Evolutionary conservation across 1,140 invertebrate genomes (phyloP).

Genomic region (Zaprionus vittiger): DNA sequence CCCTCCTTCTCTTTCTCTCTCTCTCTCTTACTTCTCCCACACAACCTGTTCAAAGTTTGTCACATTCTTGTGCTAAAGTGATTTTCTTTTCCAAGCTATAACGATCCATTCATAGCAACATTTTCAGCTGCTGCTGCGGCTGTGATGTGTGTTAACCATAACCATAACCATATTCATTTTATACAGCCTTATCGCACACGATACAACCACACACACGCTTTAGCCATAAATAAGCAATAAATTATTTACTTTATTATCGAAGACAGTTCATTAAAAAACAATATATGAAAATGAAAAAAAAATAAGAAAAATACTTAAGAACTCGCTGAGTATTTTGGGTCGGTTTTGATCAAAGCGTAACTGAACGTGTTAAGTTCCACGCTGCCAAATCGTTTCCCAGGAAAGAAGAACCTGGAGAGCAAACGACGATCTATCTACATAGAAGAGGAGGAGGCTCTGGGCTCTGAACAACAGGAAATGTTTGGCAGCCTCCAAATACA

Average conservation of each 20-base stretch:
- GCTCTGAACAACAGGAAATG: constrained; percentile 64
- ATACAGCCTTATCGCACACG: constrained; percentile 34
- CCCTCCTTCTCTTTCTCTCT: not conserved
- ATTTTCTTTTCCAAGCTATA: constrained; percentile 25
- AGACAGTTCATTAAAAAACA: constrained; percentile 52
- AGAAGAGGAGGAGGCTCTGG: not conserved
- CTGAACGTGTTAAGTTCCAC: constrained; percentile 56
- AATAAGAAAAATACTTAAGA: constrained; percentile 5
- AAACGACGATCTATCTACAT: constrained; percentile 13
- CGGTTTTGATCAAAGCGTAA: constrained; percentile 64
- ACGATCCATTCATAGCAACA: constrained; percentile 59
- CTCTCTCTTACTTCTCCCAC: not conserved
- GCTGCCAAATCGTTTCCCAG: constrained; percentile 72
- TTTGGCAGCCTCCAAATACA: constrained; percentile 59
- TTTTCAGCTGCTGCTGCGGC: constrained; percentile 28
- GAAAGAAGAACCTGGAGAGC: constrained; percentile 37
- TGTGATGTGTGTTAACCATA: constrained; percentile 16
- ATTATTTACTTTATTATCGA: constrained; percentile 64
- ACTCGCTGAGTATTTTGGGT: constrained; percentile 10
- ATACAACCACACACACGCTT: constrained; percentile 16
- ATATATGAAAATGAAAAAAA: constrained; percentile 38
- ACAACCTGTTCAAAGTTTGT: constrained; percentile 13
- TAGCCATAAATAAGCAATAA: constrained; percentile 59
- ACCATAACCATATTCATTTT: constrained; percentile 53
- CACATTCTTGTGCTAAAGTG: constrained; percentile 17